Conservation (phyloP, 2,797 vertebrate genomes). For the Coracias cyanogaster region DNA sequence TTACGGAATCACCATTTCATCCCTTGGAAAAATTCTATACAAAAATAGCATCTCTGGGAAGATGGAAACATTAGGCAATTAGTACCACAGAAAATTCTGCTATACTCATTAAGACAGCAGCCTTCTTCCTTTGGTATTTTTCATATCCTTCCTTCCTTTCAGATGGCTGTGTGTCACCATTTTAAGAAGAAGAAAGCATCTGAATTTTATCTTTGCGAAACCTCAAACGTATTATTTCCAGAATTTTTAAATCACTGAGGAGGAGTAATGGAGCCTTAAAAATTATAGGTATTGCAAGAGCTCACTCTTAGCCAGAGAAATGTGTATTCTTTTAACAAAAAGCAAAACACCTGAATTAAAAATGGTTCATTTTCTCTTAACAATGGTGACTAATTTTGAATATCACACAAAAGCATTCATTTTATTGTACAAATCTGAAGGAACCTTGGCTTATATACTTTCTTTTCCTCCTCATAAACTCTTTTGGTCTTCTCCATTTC, state of each 20-base stretch:
- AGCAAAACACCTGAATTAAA: background rate
- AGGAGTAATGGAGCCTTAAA: background rate
- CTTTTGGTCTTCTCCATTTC: background rate
- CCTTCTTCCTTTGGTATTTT: slow-evolving; percentile 44
- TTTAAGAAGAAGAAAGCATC: slow-evolving; percentile 10
- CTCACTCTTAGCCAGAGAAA: background rate
- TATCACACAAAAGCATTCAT: background rate
- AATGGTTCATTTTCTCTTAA: background rate
- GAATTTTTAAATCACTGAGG: background rate
- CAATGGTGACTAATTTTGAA: background rate
- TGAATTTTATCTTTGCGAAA: slow-evolving; percentile 22
- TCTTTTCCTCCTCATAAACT: background rate
- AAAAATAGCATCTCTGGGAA: slow-evolving; percentile 28
- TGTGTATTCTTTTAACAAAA: background rate
- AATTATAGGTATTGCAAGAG: background rate
- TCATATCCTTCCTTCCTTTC: slow-evolving; percentile 52
- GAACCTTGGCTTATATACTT: background rate
- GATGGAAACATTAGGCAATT: slow-evolving; percentile 20
- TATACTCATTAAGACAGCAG: slow-evolving; percentile 17
- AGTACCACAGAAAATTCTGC: slow-evolving; percentile 18
- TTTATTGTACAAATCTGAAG: background rate
- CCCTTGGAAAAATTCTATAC: background rate
- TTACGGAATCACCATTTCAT: background rate
- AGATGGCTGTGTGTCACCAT: background rate
- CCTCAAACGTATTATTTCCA: background rate